A percentile compares a stretch with the other conserved stretches of the same genome.
Evolutionary conservation across 2,888 invertebrate genomes (phyloP).

Genomic region (Prosopocoilus inquinatus): DNA sequence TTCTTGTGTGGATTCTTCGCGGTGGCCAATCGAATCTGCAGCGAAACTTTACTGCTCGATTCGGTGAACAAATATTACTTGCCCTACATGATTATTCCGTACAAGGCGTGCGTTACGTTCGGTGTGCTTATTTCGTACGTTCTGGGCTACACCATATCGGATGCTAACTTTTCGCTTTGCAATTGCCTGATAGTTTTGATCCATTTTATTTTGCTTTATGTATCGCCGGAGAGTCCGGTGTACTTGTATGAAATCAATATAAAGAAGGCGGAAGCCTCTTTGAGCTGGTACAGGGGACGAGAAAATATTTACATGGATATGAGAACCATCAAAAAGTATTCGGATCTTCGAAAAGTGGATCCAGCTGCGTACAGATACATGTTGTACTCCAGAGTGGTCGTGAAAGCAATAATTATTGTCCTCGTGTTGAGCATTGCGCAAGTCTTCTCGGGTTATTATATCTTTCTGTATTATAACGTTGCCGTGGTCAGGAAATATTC

Average conservation of each 20-base stretch:
- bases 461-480: constrained; percentile 32
- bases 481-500: constrained; percentile 13
- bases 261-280: constrained; percentile 26
- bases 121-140: constrained; percentile 25
- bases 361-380: constrained; percentile 31
- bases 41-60: constrained; percentile 31
- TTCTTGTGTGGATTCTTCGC: constrained; percentile 34
- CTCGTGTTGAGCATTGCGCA: constrained; percentile 28
- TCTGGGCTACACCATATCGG: constrained; percentile 15
- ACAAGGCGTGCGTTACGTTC: constrained; percentile 20
- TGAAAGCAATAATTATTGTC: constrained; percentile 33
- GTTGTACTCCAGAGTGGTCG: constrained; percentile 34
- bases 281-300: constrained; percentile 35
- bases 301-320: constrained; percentile 31
- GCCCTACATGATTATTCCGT: constrained; percentile 18
- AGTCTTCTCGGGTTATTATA: constrained; percentile 35
- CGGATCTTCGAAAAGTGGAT: constrained; percentile 27
- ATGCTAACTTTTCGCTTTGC: constrained; percentile 17
- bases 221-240: constrained; percentile 38
- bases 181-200: constrained; percentile 22
- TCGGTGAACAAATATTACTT: constrained; percentile 26
- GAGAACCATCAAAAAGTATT: constrained; percentile 31
- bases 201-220: constrained; percentile 23
- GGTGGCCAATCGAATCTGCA: constrained; percentile 28
- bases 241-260: constrained; percentile 30